Percentiles rank a stretch among this genome's conserved stretches.
phyloP scores from a whole-genome alignment of 2,113 vertebrate genomes.

The Tauraco erythrolophus region DNA sequence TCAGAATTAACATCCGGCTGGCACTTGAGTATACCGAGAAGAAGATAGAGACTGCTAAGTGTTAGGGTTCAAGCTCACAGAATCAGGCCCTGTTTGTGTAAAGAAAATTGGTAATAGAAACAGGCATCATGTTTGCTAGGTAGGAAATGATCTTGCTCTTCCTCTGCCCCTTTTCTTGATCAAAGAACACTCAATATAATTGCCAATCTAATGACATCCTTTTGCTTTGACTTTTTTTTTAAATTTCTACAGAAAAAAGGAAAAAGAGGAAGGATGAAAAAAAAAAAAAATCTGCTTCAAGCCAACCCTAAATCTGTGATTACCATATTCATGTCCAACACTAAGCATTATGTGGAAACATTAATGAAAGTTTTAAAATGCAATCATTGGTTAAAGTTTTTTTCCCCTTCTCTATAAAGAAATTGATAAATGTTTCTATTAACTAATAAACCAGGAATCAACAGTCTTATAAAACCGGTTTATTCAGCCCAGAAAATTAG shows the following conservation, averaged over 20 bases:
- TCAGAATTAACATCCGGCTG: background rate
- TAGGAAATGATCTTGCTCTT: slow-evolving; percentile 56
- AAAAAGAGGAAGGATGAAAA: background rate
- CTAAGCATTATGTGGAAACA: slow-evolving; percentile 84
- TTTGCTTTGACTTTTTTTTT: slow-evolving; percentile 16
- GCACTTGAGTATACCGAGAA: background rate
- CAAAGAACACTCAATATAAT: slow-evolving; percentile 64
- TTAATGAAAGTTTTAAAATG: slow-evolving; percentile 93
- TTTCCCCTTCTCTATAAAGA: slow-evolving; percentile 62
- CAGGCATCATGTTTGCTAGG: background rate
- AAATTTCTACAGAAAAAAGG: slow-evolving; percentile 25
- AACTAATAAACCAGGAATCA: slow-evolving; percentile 97
- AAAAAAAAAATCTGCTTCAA: slow-evolving; percentile 39
- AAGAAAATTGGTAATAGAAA: slow-evolving; percentile 10
- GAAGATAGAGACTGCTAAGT: background rate
- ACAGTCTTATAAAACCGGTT: slow-evolving; percentile 96
- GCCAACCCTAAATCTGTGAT: slow-evolving; percentile 57
- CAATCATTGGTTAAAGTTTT: slow-evolving; percentile 88
- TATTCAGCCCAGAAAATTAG: slow-evolving; percentile 96
- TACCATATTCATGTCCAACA: slow-evolving; percentile 78
- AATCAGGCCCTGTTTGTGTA: background rate
- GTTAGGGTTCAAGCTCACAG: background rate
- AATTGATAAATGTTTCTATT: slow-evolving; percentile 97
- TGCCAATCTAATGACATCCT: slow-evolving; percentile 64
- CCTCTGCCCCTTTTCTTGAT: slow-evolving; percentile 58